Conservation (phyloP, 2,113 vertebrate genomes). For the Sceloporus undulatus region DNA sequence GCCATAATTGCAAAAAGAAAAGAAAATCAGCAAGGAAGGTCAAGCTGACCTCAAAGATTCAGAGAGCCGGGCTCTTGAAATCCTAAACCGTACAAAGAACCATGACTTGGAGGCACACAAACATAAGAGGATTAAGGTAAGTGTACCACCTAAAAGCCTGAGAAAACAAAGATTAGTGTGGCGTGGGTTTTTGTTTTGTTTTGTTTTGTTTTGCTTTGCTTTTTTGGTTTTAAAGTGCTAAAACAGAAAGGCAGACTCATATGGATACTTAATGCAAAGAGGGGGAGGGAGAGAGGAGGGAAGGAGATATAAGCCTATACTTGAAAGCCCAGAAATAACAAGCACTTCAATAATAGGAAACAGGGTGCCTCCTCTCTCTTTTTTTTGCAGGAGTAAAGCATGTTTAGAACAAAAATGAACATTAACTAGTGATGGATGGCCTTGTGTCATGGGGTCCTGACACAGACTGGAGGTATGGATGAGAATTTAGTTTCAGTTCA, state of each 20-base stretch:
- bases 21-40: conserved; percentile 76
- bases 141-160: conserved; percentile 79
- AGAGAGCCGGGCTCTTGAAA: conserved; percentile 81
- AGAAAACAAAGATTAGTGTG: conserved; percentile 80
- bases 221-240: conserved; percentile 66
- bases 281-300: conserved; percentile 43
- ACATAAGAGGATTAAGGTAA: conserved; percentile 85
- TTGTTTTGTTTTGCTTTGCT: neutral
- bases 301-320: conserved; percentile 48
- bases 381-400: conserved; percentile 60
- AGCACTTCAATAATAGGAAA: conserved; percentile 43
- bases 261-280: conserved; percentile 58
- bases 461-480: neutral
- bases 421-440: neutral
- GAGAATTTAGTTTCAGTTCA: neutral
- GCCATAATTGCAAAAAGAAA: conserved; percentile 47
- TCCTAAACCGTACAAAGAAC: conserved; percentile 73
- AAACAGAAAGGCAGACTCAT: conserved; percentile 74
- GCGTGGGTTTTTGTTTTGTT: neutral
- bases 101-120: conserved; percentile 78
- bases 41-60: conserved; percentile 71
- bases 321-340: conserved; percentile 58
- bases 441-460: conserved; percentile 46
- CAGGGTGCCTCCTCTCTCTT: conserved; percentile 21
- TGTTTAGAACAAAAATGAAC: conserved; percentile 57